Evolutionary conservation across 1,140 invertebrate species (phyloP), one percentile per base, ranked within the genome.

Genomic region (Brachionus rotundiformis): DNA sequence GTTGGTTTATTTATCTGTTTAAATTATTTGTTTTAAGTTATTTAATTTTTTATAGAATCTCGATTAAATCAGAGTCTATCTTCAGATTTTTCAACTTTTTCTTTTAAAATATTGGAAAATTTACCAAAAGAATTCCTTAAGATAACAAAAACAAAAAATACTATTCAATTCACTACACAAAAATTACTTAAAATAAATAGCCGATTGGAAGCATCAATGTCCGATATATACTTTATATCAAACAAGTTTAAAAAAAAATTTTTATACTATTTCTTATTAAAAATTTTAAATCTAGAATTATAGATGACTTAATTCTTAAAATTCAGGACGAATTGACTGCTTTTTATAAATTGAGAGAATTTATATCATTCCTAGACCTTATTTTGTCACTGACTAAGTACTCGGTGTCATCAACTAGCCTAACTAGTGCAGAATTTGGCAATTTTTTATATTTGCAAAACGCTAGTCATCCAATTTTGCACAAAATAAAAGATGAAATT

Each of bases 61-160:
- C 7, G 39, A 29, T 27, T 47, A 44, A 33, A 73, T 25, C 33
- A 73, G 13, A 73, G 19, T 25, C 3, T 41, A 11, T 73, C 68
- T 25, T 73, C 68, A 2, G 19, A 25, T 25, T 73, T 44, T 44
- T 73, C 68, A 11, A 13, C 68, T 11, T 6, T 44, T 73, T 73
- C 68, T 6, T 13, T 73, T 25, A 41, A 44, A 27, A 19, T 73
- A 0, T 2, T 73, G 36, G 68, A 73, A 44, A 73, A 23, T 73
- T 25, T 73, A 11, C 68, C 68, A 31, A 79, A 59, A 59, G 47
- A 59, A 19, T 79, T 79, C 33, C 16, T 79, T n/a, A 63, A 59
- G 25, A 33, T 79, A 10, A 54, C 23, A 7, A 79, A 63, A 54
- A 79, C 47, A 33, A 25, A 54, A 59, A 63, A 31, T 19, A 31